These are phyloP conservation scores for Eucriotettix oculatus DNA, from an alignment of 2,888 invertebrate genomes.

Conservation along the genomic window DNA sequence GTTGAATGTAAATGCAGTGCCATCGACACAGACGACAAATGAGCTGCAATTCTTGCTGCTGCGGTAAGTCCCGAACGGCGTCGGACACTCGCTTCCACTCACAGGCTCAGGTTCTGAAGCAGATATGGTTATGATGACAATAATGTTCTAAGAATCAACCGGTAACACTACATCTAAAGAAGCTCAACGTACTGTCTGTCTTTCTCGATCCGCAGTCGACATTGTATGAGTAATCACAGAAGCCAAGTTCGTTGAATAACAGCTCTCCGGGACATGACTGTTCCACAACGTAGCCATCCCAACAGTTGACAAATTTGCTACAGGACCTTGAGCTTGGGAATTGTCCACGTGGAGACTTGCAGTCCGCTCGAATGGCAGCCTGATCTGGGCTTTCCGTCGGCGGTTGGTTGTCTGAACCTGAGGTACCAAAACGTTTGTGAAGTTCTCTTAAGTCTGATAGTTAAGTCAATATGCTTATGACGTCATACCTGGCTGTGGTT, in stretches of 20 bases:
- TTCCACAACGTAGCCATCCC: constrained; percentile 50
- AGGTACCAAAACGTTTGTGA: too few species aligned
- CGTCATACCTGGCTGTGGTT: background rate
- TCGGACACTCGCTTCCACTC: constrained; percentile 27
- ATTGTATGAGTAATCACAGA: constrained; percentile 46
- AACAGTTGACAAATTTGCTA: constrained; percentile 49
- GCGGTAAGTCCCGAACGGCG: constrained; percentile 42
- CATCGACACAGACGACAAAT: constrained; percentile 45
- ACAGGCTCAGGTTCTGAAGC: constrained; percentile 3
- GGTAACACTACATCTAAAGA: background rate
- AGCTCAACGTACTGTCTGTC: constrained; percentile 1
- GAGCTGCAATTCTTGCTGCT: constrained; percentile 42
- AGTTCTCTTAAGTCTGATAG: too few species aligned
- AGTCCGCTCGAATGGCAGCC: constrained; percentile 5
- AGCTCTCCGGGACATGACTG: constrained; percentile 45
- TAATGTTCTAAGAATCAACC: background rate
- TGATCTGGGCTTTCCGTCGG: background rate
- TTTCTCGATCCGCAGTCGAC: constrained; percentile 42
- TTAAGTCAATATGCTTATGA: too few species aligned
- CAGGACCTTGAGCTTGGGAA: constrained; percentile 41
- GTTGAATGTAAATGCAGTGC: constrained; percentile 38
- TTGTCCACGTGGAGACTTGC: constrained; percentile 34
- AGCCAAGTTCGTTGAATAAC: constrained; percentile 38
- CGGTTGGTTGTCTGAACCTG: too few species aligned
- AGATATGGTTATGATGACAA: background rate